These are phyloP conservation scores for Tenualosa ilisha DNA, from an alignment of 2,797 vertebrate species.

Conservation along the genomic window DNA sequence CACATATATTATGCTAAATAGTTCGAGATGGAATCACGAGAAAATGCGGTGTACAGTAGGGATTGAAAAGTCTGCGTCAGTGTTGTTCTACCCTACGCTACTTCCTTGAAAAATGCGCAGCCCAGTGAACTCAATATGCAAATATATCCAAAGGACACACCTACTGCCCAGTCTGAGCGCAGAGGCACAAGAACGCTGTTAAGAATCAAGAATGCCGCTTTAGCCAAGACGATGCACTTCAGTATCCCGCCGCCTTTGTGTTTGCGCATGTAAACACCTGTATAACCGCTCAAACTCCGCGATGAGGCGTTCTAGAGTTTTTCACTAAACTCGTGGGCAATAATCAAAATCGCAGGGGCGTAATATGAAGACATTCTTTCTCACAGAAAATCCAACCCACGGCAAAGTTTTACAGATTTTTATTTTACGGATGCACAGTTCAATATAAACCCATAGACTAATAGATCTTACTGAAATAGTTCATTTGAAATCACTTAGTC, in stretches of 20 bases:
- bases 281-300: too few species aligned
- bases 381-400: background rate
- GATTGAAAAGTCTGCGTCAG: background rate
- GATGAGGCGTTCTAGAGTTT: too few species aligned
- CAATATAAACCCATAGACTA: constrained; percentile 51
- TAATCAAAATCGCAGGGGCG: too few species aligned
- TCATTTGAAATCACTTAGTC: background rate
- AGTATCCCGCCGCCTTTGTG: too few species aligned
- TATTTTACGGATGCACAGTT: constrained; percentile 62
- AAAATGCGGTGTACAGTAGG: background rate
- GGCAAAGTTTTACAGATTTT: constrained; percentile 12
- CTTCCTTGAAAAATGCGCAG: constrained; percentile 7
- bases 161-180: background rate
- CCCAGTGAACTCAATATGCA: background rate
- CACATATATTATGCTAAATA: background rate
- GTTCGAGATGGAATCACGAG: background rate
- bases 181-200: too few species aligned
- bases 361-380: too few species aligned
- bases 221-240: too few species aligned
- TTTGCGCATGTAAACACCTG: too few species aligned
- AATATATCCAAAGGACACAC: constrained; percentile 29
- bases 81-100: background rate
- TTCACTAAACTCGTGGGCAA: too few species aligned
- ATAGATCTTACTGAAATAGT: background rate
- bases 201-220: too few species aligned